Percentiles rank a stretch among this genome's conserved stretches.
phyloP scores from a whole-genome alignment of 2,797 vertebrate species.

The Hozukius guyotensis region DNA sequence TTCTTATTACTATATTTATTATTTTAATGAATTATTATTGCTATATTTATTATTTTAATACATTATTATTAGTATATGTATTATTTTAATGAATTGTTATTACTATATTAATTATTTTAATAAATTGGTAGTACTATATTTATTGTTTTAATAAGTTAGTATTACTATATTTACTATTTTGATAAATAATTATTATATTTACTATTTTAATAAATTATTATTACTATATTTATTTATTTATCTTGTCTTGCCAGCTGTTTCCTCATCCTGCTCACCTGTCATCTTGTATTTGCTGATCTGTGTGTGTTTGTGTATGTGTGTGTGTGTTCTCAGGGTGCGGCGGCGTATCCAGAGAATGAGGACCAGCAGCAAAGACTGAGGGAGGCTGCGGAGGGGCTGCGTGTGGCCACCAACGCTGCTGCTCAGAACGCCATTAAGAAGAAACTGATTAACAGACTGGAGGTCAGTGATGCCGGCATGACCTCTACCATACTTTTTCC shows the following conservation, averaged over 20 bases:
- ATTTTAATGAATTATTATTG: fast-evolving
- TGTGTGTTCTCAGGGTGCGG: conserved; percentile 87
- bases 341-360: conserved; percentile 96
- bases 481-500: not conserved
- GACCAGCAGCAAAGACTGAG: conserved; percentile 96
- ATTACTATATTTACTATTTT: too few relatives aligned
- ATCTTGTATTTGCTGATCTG: not conserved
- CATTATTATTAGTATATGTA: fast-evolving
- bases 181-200: too few relatives aligned
- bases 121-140: not conserved
- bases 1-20: too few relatives aligned
- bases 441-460: conserved; percentile 95
- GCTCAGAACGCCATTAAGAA: conserved; percentile 99
- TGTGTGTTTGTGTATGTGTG: conserved; percentile 2
- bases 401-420: conserved; percentile 96
- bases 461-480: conserved; percentile 71
- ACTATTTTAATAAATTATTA: too few relatives aligned
- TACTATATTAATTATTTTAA: too few relatives aligned
- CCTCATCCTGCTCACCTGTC: not conserved
- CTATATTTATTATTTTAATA: too few relatives aligned
- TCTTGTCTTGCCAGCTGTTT: not conserved
- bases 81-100: too few relatives aligned
- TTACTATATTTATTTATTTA: too few relatives aligned
- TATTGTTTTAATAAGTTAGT: too few relatives aligned
- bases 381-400: conserved; percentile 94